Evolutionary conservation across 2,797 vertebrate genomes (phyloP).

Genomic region (Thaleichthys pacificus): DNA sequence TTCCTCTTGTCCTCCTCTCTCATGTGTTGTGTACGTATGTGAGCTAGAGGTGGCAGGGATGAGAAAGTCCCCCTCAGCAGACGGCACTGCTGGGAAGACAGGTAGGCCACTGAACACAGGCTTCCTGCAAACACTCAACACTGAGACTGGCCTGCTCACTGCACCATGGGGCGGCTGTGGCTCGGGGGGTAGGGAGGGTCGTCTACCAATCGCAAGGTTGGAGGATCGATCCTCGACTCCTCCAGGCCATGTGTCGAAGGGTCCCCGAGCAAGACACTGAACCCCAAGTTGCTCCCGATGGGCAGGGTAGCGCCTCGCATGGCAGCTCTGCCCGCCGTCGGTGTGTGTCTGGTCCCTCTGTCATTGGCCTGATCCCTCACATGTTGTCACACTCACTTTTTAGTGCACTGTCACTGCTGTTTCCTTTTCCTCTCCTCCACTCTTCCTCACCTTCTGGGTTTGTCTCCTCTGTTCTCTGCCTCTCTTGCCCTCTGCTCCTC

Average conservation of each 20-base stretch:
- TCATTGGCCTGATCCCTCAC: background rate
- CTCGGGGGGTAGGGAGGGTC: too few species aligned
- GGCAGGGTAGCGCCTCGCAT: too few species aligned
- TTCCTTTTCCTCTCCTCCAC: too few species aligned
- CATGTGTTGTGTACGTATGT: slow-evolving; percentile 34
- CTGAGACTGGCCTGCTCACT: background rate
- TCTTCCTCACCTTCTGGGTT: too few species aligned
- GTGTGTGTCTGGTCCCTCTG: background rate
- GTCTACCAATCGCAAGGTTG: too few species aligned
- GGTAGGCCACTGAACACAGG: slow-evolving; percentile 68
- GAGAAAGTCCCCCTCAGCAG: slow-evolving; percentile 79
- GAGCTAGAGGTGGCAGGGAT: slow-evolving; percentile 72
- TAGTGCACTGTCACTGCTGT: background rate
- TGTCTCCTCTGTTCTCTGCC: too few species aligned
- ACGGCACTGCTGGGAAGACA: slow-evolving; percentile 74
- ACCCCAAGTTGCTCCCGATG: too few species aligned
- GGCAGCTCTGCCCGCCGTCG: too few species aligned
- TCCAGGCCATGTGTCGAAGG: too few species aligned
- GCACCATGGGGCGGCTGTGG: background rate
- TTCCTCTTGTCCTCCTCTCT: background rate
- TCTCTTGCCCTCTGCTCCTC: background rate
- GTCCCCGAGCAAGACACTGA: too few species aligned
- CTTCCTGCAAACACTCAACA: background rate
- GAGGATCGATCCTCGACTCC: too few species aligned
- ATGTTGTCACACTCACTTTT: background rate